phyloP scores from a whole-genome alignment of 1,140 invertebrate species.

The Diabrotica undecimpunctata region DNA sequence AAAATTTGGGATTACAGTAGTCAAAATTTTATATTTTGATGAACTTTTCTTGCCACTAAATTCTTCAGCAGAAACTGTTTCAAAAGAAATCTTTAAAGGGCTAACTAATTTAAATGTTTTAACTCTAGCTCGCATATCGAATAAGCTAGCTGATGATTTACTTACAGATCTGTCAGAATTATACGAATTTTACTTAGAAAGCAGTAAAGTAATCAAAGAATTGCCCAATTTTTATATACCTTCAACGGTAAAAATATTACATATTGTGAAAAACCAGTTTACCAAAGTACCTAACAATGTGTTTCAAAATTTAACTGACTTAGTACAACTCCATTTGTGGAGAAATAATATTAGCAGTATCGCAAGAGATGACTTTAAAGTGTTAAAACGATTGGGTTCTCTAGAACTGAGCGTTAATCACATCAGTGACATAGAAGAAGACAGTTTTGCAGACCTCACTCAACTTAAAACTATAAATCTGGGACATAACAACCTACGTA shows the following conservation, averaged over 20 bases:
- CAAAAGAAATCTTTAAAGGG: neutral
- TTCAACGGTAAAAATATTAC: neutral
- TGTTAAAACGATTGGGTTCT: constrained; percentile 20
- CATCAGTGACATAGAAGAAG: constrained; percentile 4
- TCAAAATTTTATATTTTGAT: no score
- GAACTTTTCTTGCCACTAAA: no score
- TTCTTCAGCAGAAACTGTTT: neutral
- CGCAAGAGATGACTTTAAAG: constrained; percentile 18
- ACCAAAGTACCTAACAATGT: constrained; percentile 3
- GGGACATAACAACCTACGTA: constrained; percentile 15
- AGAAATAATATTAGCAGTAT: constrained; percentile 22
- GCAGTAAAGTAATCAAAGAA: constrained; percentile 16
- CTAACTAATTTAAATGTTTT: neutral
- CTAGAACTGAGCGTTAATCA: constrained; percentile 20
- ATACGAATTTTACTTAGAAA: constrained; percentile 13
- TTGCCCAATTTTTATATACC: neutral
- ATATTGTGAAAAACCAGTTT: neutral
- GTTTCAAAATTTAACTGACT: constrained; percentile 20
- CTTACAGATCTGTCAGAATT: constrained; percentile 3
- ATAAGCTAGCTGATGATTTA: constrained; percentile 6
- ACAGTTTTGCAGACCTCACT: constrained; percentile 6
- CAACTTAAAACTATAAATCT: constrained; percentile 7
- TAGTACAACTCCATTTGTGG: constrained; percentile 21
- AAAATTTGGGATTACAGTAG: neutral
- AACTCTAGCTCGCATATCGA: neutral